Conservation (phyloP, 2,888 invertebrate species). For the Drosophila hawaiiensis region DNA sequence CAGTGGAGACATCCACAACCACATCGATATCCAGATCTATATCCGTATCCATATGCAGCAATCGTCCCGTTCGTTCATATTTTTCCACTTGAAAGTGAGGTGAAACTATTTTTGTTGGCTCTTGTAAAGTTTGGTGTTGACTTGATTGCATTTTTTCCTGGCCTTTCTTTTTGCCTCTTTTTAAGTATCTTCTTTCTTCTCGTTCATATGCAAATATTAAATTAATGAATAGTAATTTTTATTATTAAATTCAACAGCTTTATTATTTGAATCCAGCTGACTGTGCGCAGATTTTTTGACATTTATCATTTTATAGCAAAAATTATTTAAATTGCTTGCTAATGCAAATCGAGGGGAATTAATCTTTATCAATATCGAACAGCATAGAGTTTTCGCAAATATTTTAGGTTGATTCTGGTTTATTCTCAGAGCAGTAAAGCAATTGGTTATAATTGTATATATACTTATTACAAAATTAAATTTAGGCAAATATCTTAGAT, state of each 20-base stretch:
- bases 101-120: slow-evolving; percentile 52
- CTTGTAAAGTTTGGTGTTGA: slow-evolving; percentile 70
- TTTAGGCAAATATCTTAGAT: neutral
- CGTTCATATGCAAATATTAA: slow-evolving; percentile 58
- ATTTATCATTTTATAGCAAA: slow-evolving; percentile 42
- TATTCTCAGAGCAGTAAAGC: neutral
- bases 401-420: neutral
- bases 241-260: slow-evolving; percentile 71
- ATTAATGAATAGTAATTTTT: slow-evolving; percentile 72
- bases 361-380: slow-evolving; percentile 33
- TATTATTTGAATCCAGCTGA: slow-evolving; percentile 39
- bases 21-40: neutral
- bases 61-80: neutral
- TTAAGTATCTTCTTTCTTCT: neutral
- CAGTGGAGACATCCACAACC: neutral
- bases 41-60: neutral
- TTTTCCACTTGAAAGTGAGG: slow-evolving; percentile 33
- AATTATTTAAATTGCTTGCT: slow-evolving; percentile 63
- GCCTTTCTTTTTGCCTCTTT: neutral
- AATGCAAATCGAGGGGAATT: slow-evolving; percentile 40
- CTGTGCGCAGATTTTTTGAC: slow-evolving; percentile 11
- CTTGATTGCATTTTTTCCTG: slow-evolving; percentile 55
- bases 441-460: neutral
- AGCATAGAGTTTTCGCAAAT: neutral
- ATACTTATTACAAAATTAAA: neutral